phyloP scores from a whole-genome alignment of 2,113 vertebrate species.

The Rhizomys pruinosus region DNA sequence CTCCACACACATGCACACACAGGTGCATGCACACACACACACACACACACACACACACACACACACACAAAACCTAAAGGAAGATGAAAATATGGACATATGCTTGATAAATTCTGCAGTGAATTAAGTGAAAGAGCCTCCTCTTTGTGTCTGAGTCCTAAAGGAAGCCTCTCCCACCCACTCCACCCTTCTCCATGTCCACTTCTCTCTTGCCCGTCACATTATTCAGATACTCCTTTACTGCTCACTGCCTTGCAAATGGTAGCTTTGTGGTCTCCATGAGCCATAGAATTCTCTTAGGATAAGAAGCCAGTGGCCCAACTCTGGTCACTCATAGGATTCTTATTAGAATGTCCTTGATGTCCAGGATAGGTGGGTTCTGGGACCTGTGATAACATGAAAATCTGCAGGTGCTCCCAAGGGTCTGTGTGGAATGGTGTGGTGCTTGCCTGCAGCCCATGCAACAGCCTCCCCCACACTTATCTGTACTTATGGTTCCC shows the following conservation, averaged over 20 bases:
- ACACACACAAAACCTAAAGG: background rate
- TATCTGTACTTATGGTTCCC: background rate
- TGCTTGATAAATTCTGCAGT: background rate
- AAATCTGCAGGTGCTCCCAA: background rate
- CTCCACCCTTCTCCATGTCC: background rate
- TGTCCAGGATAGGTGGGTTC: background rate
- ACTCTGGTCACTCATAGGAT: background rate
- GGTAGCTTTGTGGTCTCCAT: background rate
- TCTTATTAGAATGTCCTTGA: background rate
- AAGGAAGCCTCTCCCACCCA: background rate
- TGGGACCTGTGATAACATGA: background rate
- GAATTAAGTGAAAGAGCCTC: constrained; percentile 4
- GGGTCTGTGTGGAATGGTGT: too few species aligned
- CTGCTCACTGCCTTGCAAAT: background rate
- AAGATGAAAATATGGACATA: background rate
- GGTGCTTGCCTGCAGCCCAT: background rate
- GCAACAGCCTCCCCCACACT: background rate
- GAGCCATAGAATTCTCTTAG: background rate
- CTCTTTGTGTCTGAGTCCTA: background rate
- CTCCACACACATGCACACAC: too few species aligned
- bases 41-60: too few species aligned
- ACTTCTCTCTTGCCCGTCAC: background rate
- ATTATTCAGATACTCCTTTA: background rate
- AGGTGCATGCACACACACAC: too few species aligned
- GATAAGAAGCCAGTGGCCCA: background rate